A percentile compares a stretch with the other conserved stretches of the same genome.
These are phyloP conservation scores for Brotula barbata DNA, from an alignment of 2,797 vertebrate genomes.

Conservation along the genomic window DNA sequence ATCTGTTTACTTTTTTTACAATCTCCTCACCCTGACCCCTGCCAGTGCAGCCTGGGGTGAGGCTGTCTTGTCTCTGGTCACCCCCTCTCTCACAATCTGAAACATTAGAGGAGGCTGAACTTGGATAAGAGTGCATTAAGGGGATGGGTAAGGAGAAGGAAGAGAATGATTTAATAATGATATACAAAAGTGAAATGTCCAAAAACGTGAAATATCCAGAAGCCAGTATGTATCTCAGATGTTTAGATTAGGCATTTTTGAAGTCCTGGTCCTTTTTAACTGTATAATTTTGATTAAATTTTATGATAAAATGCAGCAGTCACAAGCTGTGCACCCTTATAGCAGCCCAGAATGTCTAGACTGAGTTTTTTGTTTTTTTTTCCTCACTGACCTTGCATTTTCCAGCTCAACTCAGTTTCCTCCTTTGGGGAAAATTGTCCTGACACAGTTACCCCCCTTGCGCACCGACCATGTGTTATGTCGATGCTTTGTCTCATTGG, in stretches of 20 bases:
- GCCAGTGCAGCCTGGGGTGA: no score
- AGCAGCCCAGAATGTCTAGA: constrained; percentile 32
- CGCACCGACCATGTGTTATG: no score
- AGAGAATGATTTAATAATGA: neutral
- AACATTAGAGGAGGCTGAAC: neutral
- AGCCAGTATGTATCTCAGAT: no score
- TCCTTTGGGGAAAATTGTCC: constrained; percentile 2
- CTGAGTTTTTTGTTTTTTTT: constrained; percentile 57
- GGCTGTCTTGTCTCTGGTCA: neutral
- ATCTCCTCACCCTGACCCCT: constrained; percentile 12
- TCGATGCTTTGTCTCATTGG: no score
- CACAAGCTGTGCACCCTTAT: no score
- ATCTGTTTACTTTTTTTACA: constrained; percentile 43
- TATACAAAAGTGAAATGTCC: neutral
- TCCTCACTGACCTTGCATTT: constrained; percentile 54
- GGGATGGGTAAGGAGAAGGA: neutral
- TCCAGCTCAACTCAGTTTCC: constrained; percentile 48
- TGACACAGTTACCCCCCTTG: no score
- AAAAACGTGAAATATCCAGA: neutral
- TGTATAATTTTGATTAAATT: no score
- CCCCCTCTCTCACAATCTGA: neutral
- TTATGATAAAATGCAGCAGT: no score
- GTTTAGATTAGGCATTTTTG: no score
- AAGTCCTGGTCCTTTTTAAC: no score
- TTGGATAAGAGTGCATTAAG: no score